Evolutionary conservation across 2,113 vertebrate genomes (phyloP).

Genomic region (Halcyon senegalensis): DNA sequence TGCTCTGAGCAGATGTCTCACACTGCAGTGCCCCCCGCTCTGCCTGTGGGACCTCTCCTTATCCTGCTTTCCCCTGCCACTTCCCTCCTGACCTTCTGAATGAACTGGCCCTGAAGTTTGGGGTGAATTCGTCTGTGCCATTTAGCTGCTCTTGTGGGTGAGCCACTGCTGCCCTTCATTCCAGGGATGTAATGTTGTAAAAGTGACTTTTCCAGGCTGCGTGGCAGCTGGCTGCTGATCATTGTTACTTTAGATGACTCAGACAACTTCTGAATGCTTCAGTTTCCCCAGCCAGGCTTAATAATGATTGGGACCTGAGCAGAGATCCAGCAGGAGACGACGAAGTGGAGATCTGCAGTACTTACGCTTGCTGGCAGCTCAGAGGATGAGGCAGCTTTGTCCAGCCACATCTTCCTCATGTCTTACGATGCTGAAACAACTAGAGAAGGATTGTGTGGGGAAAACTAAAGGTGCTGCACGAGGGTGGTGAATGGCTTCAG

Average conservation of each 20-base stretch:
- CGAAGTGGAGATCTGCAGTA: background rate
- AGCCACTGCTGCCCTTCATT: background rate
- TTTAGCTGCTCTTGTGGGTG: background rate
- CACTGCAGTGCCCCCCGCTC: background rate
- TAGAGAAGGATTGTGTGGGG: background rate
- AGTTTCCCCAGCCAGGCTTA: background rate
- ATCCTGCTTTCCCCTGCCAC: background rate
- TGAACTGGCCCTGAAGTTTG: background rate
- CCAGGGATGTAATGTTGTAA: background rate
- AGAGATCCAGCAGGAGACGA: background rate
- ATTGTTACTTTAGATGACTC: slow-evolving; percentile 11
- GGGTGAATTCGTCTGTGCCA: background rate
- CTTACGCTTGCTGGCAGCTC: background rate
- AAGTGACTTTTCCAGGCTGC: background rate
- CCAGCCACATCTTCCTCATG: background rate
- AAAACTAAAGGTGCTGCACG: background rate
- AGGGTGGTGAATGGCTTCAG: background rate
- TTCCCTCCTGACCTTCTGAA: background rate
- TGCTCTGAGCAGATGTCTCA: background rate
- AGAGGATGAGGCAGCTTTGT: background rate
- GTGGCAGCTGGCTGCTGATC: background rate
- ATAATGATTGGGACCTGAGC: background rate
- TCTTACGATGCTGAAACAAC: background rate
- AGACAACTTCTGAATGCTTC: background rate
- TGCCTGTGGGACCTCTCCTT: background rate